Conservation (phyloP, 2,888 invertebrate species). For the Leuctra nigra region DNA sequence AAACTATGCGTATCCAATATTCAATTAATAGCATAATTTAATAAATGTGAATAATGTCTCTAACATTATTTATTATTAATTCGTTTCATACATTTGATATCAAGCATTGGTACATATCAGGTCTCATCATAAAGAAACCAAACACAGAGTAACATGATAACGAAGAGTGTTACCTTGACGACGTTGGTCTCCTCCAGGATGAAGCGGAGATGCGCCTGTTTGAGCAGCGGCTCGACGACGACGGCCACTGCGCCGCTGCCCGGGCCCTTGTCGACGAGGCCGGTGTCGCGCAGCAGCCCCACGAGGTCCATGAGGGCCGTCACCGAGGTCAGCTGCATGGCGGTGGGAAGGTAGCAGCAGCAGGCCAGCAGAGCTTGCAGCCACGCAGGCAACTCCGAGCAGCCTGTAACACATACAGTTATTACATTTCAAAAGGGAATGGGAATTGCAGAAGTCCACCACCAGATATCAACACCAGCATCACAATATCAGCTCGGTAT, state of each 20-base stretch:
- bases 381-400: constrained; percentile 57
- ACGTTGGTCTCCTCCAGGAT: constrained; percentile 61
- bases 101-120: too few species aligned
- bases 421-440: too few species aligned
- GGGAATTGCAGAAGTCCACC: too few species aligned
- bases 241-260: constrained; percentile 43
- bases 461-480: too few species aligned
- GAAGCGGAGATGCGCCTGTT: constrained; percentile 56
- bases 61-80: too few species aligned
- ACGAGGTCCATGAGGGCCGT: constrained; percentile 67
- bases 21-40: too few species aligned
- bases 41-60: too few species aligned
- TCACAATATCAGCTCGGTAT: too few species aligned
- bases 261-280: constrained; percentile 54
- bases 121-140: too few species aligned
- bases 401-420: neutral
- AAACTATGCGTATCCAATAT: too few species aligned
- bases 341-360: constrained; percentile 58
- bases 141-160: too few species aligned
- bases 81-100: too few species aligned
- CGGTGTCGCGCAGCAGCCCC: constrained; percentile 48
- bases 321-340: constrained; percentile 58
- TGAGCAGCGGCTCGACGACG: constrained; percentile 61
- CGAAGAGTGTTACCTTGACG: constrained; percentile 61
- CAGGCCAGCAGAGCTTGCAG: constrained; percentile 61